Conservation (phyloP, 2,113 vertebrate species). For the Pseudorectes ferrugineus region DNA sequence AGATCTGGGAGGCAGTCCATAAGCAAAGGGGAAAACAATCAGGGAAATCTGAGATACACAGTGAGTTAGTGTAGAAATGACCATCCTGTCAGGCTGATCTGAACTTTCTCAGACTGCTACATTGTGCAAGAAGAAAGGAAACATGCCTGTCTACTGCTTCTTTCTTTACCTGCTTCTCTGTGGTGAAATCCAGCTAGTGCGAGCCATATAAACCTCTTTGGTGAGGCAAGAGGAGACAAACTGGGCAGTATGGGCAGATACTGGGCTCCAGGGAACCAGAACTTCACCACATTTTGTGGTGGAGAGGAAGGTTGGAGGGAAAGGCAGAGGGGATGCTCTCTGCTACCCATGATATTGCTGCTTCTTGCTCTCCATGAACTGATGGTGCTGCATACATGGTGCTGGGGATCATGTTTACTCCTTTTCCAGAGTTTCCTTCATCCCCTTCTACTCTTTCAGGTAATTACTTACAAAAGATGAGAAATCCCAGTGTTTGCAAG, state of each 20-base stretch:
- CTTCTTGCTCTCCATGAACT: neutral
- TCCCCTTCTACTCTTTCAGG: neutral
- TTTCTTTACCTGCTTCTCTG: neutral
- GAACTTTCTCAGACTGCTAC: neutral
- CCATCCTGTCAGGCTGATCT: neutral
- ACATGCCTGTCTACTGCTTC: neutral
- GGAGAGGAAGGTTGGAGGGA: neutral
- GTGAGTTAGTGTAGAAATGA: neutral
- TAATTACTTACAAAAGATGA: neutral
- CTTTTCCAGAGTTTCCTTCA: neutral
- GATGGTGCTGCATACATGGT: neutral
- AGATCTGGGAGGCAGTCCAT: neutral
- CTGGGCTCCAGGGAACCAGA: neutral
- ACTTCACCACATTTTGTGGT: neutral
- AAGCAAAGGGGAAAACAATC: neutral
- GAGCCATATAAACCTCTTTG: neutral
- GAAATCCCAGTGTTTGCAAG: neutral
- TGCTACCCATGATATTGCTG: neutral
- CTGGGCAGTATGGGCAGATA: neutral
- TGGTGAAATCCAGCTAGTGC: neutral
- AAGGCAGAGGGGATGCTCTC: neutral
- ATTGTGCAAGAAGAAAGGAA: neutral
- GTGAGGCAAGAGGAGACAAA: neutral
- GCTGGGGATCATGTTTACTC: neutral
- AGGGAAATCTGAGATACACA: neutral